Base-by-base conservation (phyloP, 2,797 vertebrate species). In the Hafferia zeledoni region DNA sequence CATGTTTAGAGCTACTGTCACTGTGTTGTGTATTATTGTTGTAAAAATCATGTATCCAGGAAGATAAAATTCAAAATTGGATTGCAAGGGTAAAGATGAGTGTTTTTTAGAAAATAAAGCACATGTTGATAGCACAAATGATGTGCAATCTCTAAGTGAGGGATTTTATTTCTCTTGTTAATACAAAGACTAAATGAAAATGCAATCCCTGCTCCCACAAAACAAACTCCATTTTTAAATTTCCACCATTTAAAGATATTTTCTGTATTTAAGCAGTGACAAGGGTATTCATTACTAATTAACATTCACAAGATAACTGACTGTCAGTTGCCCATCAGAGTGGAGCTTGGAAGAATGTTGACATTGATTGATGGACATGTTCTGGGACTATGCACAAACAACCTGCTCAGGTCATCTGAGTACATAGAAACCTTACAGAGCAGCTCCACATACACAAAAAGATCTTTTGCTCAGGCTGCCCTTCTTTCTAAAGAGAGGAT, bases 211-310 rank as follows among this genome's bases (percentile, higher is more conserved):
- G 61, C 77, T 94, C 39, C 89, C 33, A 69, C 11, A 81, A 50
- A 79, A 57, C 57, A 94, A 94, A 78, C 43, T 52, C 43, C 25
- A 72, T 35, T 57, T 87, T 96, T 65, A 13, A 57, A 63, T 63
- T 93, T 96, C 74, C 49, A 49, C 72, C 52, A 70, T 92, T 97
- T 82, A 87, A 95, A 89, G 86, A 83, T 46, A 63, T 85, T 93
- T 90, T 92, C 68, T 97, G 78, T 95, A 69, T 96, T 93, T 96
- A 94, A 89, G 57, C 59, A 91, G 74, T 87, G 86, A 68, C 90
- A 92, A 89, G 59, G 57, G 46, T 94, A 93, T 97, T 98, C 92
- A 97, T 97, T 97, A 96, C 97, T 97, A 96, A 97, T 98, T 97
- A 97, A 87, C 92, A 91, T 94, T 97, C 96, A 93, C 75, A 69